These are phyloP conservation scores for Phrynocephalus guinanensis DNA, from an alignment of 2,797 vertebrate genomes.

Conservation along the genomic window DNA sequence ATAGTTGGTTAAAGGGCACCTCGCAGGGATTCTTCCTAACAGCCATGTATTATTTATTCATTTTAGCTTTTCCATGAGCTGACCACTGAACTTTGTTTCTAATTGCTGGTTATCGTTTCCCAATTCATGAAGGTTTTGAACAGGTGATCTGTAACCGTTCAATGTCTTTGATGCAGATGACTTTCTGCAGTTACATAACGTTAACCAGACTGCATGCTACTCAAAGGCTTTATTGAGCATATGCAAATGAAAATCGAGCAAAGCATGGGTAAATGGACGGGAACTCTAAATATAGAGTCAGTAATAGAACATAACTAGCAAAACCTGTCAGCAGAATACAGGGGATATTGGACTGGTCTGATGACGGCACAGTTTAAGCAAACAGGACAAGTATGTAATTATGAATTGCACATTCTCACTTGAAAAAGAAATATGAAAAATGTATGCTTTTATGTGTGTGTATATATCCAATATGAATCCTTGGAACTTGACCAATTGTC, in stretches of 20 bases:
- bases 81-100: conserved; percentile 32
- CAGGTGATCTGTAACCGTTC: neutral
- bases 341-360: neutral
- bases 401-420: neutral
- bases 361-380: neutral
- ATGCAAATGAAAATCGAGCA: conserved; percentile 3
- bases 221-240: neutral
- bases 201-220: neutral
- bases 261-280: neutral
- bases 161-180: neutral
- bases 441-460: too few relatives aligned
- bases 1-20: conserved; percentile 70
- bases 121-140: conserved; percentile 24
- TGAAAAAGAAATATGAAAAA: neutral
- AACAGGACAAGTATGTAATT: neutral
- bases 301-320: neutral
- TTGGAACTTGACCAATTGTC: too few relatives aligned
- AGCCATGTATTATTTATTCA: conserved; percentile 40
- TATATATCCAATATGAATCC: too few relatives aligned
- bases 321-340: neutral
- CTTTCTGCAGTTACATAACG: neutral
- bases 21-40: conserved; percentile 60
- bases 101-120: conserved; percentile 43
- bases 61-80: conserved; percentile 25
- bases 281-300: conserved; percentile 5